phyloP scores from a whole-genome alignment of 2,797 vertebrate species.

The Morelia viridis region DNA sequence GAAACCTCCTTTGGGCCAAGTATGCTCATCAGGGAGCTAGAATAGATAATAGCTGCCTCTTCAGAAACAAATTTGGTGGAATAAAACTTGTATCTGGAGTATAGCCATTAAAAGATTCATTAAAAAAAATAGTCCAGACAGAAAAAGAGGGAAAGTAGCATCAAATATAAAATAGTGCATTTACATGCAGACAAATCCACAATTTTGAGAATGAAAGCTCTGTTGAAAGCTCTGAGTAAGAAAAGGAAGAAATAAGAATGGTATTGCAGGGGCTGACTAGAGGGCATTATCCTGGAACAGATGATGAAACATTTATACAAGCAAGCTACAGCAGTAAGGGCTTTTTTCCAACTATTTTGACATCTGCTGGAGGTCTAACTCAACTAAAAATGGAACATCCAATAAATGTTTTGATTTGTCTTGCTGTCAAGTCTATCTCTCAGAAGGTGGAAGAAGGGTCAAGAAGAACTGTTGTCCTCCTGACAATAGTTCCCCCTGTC shows the following conservation, averaged over 20 bases:
- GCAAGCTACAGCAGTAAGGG: neutral
- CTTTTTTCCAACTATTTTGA: neutral
- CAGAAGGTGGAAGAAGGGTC: neutral
- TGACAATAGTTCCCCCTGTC: neutral
- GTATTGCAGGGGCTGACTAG: neutral
- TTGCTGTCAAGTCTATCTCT: neutral
- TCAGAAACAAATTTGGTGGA: neutral
- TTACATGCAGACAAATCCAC: neutral
- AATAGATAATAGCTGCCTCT: neutral
- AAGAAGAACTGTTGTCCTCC: neutral
- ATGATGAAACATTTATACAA: neutral
- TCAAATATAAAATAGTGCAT: neutral
- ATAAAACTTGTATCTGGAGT: neutral
- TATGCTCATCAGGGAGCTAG: neutral
- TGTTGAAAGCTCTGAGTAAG: neutral
- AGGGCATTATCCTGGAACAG: neutral
- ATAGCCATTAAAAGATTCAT: neutral
- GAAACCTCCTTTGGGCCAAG: neutral
- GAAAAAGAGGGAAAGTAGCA: neutral
- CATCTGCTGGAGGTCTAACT: neutral
- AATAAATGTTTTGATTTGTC: neutral
- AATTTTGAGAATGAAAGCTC: neutral
- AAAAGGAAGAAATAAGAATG: neutral
- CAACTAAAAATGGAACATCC: neutral
- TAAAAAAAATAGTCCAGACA: neutral